Conservation (phyloP, 2,113 vertebrate species). For the Tor tambroides region DNA sequence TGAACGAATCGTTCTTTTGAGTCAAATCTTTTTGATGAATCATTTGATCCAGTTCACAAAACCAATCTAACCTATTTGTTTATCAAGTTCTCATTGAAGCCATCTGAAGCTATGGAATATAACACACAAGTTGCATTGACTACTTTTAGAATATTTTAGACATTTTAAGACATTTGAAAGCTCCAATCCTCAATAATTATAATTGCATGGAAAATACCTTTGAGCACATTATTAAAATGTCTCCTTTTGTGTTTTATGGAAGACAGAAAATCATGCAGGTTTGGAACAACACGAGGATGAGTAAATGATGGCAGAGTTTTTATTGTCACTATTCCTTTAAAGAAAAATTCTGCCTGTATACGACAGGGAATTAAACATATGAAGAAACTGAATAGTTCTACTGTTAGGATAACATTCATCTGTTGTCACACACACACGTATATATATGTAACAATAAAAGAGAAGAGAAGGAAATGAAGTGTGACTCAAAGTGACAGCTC, state of each 20-base stretch:
- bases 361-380: not conserved
- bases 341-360: not conserved
- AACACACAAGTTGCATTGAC: not conserved
- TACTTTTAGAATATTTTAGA: not conserved
- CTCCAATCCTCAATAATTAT: not conserved
- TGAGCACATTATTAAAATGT: not conserved
- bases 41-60: not conserved
- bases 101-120: not conserved
- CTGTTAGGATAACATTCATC: conserved; percentile 22
- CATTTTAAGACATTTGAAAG: not conserved
- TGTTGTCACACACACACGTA: conserved; percentile 37
- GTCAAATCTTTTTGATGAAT: not conserved
- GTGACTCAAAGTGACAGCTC: conserved; percentile 25
- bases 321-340: conserved; percentile 6
- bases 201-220: not conserved
- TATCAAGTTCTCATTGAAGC: not conserved
- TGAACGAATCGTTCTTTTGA: not conserved
- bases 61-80: not conserved
- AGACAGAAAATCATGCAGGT: not conserved
- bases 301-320: not conserved
- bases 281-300: not conserved
- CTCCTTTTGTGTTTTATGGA: not conserved
- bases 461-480: conserved; percentile 34
- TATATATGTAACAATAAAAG: conserved; percentile 43
- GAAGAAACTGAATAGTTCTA: conserved; percentile 30